Percentiles rank a stretch among this genome's conserved stretches.
These are phyloP conservation scores for Heliangelus exortis DNA, from an alignment of 2,797 vertebrate species.

Conservation along the genomic window DNA sequence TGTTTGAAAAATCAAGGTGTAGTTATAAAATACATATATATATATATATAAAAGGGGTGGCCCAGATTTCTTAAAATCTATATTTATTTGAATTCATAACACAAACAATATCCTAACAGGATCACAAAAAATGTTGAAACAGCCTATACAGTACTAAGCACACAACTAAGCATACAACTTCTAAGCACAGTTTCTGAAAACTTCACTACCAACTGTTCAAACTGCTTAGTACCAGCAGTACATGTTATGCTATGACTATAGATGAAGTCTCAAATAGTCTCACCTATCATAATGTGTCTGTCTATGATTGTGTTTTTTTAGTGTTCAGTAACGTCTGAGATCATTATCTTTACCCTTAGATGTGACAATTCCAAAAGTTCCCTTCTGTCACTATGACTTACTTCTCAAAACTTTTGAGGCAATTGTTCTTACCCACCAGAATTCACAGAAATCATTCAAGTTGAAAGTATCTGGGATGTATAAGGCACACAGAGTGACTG, in stretches of 20 bases:
- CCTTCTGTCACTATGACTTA: background rate
- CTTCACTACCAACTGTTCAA: background rate
- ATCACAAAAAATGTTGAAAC: background rate
- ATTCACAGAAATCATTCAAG: background rate
- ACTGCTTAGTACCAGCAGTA: background rate
- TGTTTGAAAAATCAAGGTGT: background rate
- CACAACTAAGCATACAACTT: no score
- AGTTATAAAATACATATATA: background rate
- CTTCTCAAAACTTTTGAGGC: background rate
- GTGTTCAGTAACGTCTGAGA: background rate
- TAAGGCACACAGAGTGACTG: background rate
- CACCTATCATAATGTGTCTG: background rate
- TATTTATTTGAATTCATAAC: background rate
- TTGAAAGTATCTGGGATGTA: background rate
- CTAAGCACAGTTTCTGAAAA: background rate
- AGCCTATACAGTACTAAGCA: background rate
- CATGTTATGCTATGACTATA: background rate
- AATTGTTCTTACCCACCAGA: background rate
- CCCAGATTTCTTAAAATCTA: background rate
- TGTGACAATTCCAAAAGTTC: background rate
- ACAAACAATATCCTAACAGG: background rate
- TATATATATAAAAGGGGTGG: background rate
- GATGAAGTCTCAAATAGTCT: background rate
- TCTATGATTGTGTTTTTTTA: background rate
- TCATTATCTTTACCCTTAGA: background rate